Percentiles rank a stretch among this genome's conserved stretches.
Conservation (phyloP, 1,140 invertebrate species). For the Cryptotermes secundus region DNA sequence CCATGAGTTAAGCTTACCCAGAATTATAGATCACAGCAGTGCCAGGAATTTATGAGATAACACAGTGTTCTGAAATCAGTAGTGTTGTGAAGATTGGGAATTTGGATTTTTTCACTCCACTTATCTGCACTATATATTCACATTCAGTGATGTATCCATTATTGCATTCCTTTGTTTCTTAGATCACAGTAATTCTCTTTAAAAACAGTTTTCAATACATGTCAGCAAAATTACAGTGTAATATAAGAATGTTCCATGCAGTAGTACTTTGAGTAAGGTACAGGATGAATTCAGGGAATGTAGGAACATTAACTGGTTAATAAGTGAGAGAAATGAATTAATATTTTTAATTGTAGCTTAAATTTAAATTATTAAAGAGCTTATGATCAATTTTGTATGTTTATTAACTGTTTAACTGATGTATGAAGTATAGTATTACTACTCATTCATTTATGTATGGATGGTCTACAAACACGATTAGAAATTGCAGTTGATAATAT, state of each 20-base stretch:
- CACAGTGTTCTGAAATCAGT: not conserved
- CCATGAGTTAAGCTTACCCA: not conserved
- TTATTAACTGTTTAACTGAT: not conserved
- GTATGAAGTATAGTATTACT: not conserved
- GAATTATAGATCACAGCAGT: not conserved
- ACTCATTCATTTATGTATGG: not conserved
- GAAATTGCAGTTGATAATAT: not conserved
- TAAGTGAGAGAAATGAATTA: not conserved
- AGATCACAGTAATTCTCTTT: not conserved
- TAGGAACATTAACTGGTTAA: not conserved
- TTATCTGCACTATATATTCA: not conserved
- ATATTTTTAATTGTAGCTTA: not conserved
- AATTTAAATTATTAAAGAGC: not conserved
- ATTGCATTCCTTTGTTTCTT: not conserved
- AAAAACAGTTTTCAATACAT: not conserved
- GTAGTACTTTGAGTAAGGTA: slow-evolving; percentile 1
- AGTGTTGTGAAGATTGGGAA: not conserved
- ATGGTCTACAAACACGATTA: not conserved
- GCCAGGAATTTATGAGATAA: not conserved
- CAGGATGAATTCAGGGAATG: not conserved
- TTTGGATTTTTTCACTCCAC: not conserved
- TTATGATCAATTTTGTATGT: not conserved
- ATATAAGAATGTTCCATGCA: slow-evolving; percentile 4
- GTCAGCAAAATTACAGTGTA: not conserved
- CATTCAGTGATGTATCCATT: not conserved